Evolutionary conservation across 2,797 vertebrate genomes (phyloP), one percentile per base, ranked within the genome.

Genomic region (Tinamus major): DNA sequence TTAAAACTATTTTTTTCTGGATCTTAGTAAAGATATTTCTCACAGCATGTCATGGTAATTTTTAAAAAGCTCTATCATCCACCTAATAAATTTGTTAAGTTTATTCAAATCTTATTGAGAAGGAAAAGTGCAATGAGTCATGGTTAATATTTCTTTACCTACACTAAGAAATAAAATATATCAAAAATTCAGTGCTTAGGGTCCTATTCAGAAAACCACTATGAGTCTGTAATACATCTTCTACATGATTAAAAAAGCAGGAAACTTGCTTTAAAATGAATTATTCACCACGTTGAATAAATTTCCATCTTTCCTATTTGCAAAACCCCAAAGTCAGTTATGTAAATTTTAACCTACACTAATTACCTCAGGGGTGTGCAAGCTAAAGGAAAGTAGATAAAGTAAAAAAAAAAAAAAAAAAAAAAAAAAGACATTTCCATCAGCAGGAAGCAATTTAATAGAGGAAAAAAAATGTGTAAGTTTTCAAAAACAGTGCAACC

Each of bases 191-290:
- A 96, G 11, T 80, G 90, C 77, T 96, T 94, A 77, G 77, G 90
- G 68, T 95, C 63, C 55, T 95, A 93, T 95, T 92, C 55, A 76
- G 85, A 94, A 97, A 95, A 95, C 12, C 56, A 93, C 89, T 92
- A 44, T 64, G 78, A 94, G 86, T 89, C 85, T 93, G 79, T 93
- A 92, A 96, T 91, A 96, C 85, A 95, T 95, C 77, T 97, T 96
- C 77, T 80, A 96, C 70, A 85, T 87, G 78, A 94, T 79, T 96
- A 93, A 91, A 92, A 92, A 95, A 77, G 37, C 89, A 94, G 69
- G 87, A 95, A 95, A 96, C 61, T 95, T 92, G 75, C 83, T 95
- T 95, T 89, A 95, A 96, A 92, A 92, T 94, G 89, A 97, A 97
- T 95, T 96, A 97, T 97, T 96, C 80, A 95, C 85, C 92, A 89